These are phyloP conservation scores for Gila robusta DNA, from an alignment of 2,797 vertebrate species.

Conservation along the genomic window DNA sequence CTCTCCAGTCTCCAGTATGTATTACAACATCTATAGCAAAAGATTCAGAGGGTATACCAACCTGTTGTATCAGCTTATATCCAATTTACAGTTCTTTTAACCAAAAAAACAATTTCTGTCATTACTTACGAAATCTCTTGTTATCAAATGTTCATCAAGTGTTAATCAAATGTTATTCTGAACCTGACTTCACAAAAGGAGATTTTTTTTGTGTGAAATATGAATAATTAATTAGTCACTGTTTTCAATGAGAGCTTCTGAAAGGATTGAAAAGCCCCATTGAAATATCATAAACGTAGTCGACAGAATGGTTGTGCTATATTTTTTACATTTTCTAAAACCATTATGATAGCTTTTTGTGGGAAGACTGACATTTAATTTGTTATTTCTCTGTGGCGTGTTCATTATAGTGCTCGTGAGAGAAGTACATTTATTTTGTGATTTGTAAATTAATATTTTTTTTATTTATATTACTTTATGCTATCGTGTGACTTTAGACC, in stretches of 20 bases:
- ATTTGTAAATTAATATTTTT: background rate
- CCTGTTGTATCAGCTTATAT: background rate
- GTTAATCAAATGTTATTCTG: background rate
- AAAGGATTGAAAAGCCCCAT: background rate
- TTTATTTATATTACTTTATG: background rate
- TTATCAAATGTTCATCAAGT: no score
- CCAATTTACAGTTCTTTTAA: conserved; percentile 14
- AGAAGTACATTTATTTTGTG: background rate
- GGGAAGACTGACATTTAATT: background rate
- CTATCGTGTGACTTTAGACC: background rate
- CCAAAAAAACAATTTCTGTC: background rate
- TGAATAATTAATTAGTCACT: background rate
- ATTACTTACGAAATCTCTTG: background rate
- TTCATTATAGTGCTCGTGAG: background rate
- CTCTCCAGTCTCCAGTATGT: conserved; percentile 25
- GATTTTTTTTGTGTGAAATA: background rate
- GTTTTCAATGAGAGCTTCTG: background rate
- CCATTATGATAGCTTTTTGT: background rate
- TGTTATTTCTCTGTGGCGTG: background rate
- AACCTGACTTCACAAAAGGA: background rate
- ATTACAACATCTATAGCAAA: conserved; percentile 21
- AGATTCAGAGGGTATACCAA: background rate
- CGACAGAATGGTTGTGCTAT: background rate
- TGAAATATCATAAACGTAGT: background rate
- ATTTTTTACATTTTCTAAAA: background rate